Percentiles rank a stretch among this genome's conserved stretches.
Evolutionary conservation across 2,797 vertebrate species (phyloP).

Genomic region (Benthosema pterotum): DNA sequence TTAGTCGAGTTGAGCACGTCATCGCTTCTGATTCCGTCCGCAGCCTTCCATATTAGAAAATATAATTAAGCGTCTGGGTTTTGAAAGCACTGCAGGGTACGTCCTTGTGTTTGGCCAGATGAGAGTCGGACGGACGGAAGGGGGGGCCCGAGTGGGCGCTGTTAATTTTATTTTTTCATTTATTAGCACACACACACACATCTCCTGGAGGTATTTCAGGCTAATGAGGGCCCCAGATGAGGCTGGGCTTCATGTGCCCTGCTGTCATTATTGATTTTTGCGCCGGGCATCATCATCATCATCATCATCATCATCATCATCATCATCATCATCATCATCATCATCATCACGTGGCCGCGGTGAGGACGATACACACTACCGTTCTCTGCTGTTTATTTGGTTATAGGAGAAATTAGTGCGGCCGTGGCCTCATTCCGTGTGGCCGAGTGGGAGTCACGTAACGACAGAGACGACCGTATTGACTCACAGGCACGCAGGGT

Average conservation of each 20-base stretch:
- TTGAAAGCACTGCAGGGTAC: conserved; percentile 74
- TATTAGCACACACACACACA: conserved; percentile 79
- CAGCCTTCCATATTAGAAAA: conserved; percentile 63
- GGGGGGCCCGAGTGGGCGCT: conserved; percentile 53
- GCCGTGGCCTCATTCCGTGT: conserved; percentile 35
- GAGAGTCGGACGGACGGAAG: conserved; percentile 54
- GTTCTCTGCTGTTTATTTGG: conserved; percentile 51
- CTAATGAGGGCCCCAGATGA: conserved; percentile 66
- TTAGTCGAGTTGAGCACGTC: conserved; percentile 47
- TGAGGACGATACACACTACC: conserved; percentile 65
- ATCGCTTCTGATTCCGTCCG: conserved; percentile 70
- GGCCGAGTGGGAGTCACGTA: not conserved
- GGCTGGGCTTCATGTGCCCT: conserved; percentile 74
- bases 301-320: too few relatives aligned
- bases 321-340: too few relatives aligned
- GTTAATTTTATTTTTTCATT: conserved; percentile 82
- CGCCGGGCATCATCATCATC: conserved; percentile 54
- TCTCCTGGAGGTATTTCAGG: conserved; percentile 81
- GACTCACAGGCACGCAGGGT: not conserved
- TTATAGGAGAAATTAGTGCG: conserved; percentile 67
- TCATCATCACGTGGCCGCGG: conserved; percentile 50
- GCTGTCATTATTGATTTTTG: conserved; percentile 80
- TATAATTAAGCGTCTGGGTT: conserved; percentile 71
- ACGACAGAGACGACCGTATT: not conserved
- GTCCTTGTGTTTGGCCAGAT: conserved; percentile 64